A percentile compares a stretch with the other conserved stretches of the same genome.
Evolutionary conservation across 2,888 invertebrate genomes (phyloP).

Genomic region (Sminthurides aquaticus): DNA sequence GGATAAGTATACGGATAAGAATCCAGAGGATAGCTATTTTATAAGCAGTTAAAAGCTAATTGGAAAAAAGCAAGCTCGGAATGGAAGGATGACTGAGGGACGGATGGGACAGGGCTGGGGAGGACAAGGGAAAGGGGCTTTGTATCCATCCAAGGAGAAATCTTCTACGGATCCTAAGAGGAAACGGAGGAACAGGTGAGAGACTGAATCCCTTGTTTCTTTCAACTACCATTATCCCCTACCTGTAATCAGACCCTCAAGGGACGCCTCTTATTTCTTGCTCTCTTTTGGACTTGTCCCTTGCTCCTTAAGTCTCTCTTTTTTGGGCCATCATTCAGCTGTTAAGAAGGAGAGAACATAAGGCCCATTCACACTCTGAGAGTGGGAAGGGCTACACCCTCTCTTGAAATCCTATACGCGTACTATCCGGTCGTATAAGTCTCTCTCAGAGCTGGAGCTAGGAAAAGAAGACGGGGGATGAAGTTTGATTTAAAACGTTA

Average conservation of each 20-base stretch:
- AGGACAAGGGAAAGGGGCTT: too few relatives aligned
- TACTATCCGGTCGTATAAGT: too few relatives aligned
- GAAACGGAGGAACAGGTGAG: background rate
- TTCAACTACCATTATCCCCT: background rate
- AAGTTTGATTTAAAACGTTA: too few relatives aligned
- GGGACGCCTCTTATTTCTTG: background rate
- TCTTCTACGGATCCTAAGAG: too few relatives aligned
- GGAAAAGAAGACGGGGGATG: too few relatives aligned
- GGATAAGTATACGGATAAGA: background rate
- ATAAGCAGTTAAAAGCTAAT: background rate
- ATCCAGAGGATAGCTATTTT: background rate
- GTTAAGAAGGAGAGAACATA: background rate
- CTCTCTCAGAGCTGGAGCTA: too few relatives aligned
- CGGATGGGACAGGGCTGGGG: too few relatives aligned
- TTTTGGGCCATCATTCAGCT: background rate
- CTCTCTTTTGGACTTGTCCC: too few relatives aligned
- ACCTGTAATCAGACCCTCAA: background rate
- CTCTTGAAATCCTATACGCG: background rate
- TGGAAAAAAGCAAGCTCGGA: background rate
- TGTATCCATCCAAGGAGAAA: too few relatives aligned
- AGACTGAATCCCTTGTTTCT: background rate
- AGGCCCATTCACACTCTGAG: background rate
- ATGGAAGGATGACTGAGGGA: too few relatives aligned
- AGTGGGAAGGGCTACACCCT: background rate
- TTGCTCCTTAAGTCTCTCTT: background rate